A percentile compares a stretch with the other conserved stretches of the same genome.
These are phyloP conservation scores for Microctenopoma stevenorrisi DNA, from an alignment of 2,797 vertebrate genomes.

Conservation along the genomic window DNA sequence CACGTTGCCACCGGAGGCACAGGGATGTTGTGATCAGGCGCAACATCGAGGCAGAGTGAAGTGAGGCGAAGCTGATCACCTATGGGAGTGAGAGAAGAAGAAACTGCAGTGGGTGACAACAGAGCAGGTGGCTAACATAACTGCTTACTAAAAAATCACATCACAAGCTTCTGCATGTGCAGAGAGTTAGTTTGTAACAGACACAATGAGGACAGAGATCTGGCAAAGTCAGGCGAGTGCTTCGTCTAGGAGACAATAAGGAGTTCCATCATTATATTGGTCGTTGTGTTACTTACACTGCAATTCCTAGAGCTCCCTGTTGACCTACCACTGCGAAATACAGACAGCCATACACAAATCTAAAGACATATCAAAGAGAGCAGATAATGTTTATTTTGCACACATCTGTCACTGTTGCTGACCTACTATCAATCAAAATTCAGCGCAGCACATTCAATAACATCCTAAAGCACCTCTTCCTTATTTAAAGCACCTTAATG, in stretches of 20 bases:
- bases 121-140: not conserved
- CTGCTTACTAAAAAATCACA: conserved; percentile 5
- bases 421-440: not conserved
- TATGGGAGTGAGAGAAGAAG: conserved; percentile 14
- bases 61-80: conserved; percentile 20
- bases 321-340: not conserved
- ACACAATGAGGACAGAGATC: not conserved
- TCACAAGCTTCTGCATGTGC: not conserved
- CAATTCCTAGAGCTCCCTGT: not conserved
- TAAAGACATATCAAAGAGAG: not conserved
- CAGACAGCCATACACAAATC: too few relatives aligned
- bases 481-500: not conserved
- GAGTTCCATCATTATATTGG: not conserved
- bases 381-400: not conserved
- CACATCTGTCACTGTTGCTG: not conserved
- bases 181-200: not conserved
- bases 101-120: conserved; percentile 14
- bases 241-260: too few relatives aligned
- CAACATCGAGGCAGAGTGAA: conserved; percentile 71
- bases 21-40: conserved; percentile 66
- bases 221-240: not conserved
- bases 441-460: not conserved
- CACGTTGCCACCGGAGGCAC: conserved; percentile 60
- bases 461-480: not conserved
- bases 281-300: not conserved